A percentile compares a stretch with the other conserved stretches of the same genome.
Conservation (phyloP, 2,888 invertebrate species). For the Nomada goodeniana region DNA sequence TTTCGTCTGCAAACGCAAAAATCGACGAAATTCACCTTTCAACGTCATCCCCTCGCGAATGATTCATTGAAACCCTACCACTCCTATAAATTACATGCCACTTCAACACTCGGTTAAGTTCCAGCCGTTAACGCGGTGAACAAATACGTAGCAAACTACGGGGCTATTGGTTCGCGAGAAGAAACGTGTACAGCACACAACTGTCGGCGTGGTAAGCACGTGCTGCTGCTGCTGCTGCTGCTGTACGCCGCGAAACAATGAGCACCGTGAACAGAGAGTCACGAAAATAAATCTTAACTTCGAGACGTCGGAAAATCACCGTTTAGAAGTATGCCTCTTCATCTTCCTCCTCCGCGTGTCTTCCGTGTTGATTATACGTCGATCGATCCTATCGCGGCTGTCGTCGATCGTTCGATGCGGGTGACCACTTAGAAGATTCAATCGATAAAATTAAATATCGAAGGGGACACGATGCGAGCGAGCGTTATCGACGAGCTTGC, state of each 20-base stretch:
- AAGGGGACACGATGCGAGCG: neutral
- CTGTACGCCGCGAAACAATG: neutral
- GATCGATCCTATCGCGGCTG: slow-evolving; percentile 48
- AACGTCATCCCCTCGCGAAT: neutral
- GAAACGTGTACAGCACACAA: slow-evolving; percentile 16
- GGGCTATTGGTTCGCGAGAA: neutral
- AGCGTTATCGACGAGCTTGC: slow-evolving; percentile 32
- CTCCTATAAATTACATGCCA: slow-evolving; percentile 6
- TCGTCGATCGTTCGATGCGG: slow-evolving; percentile 45
- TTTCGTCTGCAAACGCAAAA: neutral
- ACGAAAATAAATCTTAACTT: slow-evolving; percentile 42
- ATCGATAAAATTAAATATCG: slow-evolving; percentile 78
- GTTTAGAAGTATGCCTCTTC: slow-evolving; percentile 34
- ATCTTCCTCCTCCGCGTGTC: slow-evolving; percentile 49
- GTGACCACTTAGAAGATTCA: slow-evolving; percentile 74
- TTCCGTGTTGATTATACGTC: slow-evolving; percentile 34
- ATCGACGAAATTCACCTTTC: neutral
- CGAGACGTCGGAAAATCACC: slow-evolving; percentile 48
- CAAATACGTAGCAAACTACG: slow-evolving; percentile 30
- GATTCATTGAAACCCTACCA: neutral
- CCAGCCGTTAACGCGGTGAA: slow-evolving; percentile 20
- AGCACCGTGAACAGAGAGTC: neutral
- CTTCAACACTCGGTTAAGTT: neutral
- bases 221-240: neutral
- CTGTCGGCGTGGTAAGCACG: neutral